Base-by-base conservation (phyloP, 2,888 invertebrate genomes). In the Amphipoea oculea region DNA sequence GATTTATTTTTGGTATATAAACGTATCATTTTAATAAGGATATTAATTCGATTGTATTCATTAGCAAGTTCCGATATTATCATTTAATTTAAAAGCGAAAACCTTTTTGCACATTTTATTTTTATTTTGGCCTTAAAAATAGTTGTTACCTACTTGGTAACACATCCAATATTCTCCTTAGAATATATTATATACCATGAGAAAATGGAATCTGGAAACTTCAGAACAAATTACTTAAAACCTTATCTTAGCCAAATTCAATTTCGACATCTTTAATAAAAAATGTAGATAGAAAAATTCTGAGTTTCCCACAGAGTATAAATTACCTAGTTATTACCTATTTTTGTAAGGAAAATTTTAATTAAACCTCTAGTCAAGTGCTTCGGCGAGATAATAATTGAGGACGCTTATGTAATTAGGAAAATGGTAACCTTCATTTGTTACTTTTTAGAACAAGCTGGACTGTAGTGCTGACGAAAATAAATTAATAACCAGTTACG, bases 371-470 rank as follows among this genome's bases (percentile, higher is more conserved):
- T 67, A 67, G 14, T 73, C 20, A 67, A 66, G 70, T 79, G 45
- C 70, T 73, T 66, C 11, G 40, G 20, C n/a, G 40, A 62, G 45
- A 79, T 67, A 57, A 63, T 78, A 62, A 70, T 67, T 54, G 42
- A 66, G 51, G 42, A 20, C 48, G 54, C 65, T 84, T 84, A 76
- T 42, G n/a, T 65, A 17, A 78, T 73, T 73, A 66, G 51, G 12
- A 63, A 68, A 48, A 45, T 68, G 12, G 4, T 11, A 6, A 14
- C 36, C n/a, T 54, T 11, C 14, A 14, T 79, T 72, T 72, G 29
- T 71, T 66, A 29, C 0, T 63, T 69, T n/a, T 23, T 48, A 5
- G n/a, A 48, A 48, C 2, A 48, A 14, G 23, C 17, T 36, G 36
- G 17, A 17, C 36, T 29, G 7, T 36, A 29, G 42, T 65, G 23